phyloP scores from a whole-genome alignment of 1,140 invertebrate species.

The Medauroidea extradentata region DNA sequence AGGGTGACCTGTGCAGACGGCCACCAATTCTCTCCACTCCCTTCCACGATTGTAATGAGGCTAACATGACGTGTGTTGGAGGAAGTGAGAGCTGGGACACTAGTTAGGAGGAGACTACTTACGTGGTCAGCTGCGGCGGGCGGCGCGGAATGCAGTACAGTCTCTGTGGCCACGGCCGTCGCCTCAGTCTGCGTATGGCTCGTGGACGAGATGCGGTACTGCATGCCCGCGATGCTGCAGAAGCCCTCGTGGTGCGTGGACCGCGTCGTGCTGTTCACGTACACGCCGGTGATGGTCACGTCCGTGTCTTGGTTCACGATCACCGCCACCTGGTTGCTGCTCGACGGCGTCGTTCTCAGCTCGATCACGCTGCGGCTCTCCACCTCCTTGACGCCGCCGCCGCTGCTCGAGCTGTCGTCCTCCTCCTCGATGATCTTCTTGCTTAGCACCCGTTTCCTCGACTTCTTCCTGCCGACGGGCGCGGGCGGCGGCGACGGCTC shows the following conservation, averaged over 20 bases:
- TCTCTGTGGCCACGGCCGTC: constrained; percentile 63
- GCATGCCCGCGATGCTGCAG: constrained; percentile 76
- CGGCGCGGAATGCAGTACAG: constrained; percentile 40
- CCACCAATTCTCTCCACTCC: too few species aligned
- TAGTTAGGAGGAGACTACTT: neutral
- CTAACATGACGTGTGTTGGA: too few species aligned
- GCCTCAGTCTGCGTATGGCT: constrained; percentile 74
- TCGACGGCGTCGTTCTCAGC: neutral
- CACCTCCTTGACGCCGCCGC: constrained; percentile 32
- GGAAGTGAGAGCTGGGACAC: too few species aligned
- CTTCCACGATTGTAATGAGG: too few species aligned
- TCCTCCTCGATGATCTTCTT: constrained; percentile 17
- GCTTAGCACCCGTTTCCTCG: constrained; percentile 10
- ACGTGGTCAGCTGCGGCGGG: constrained; percentile 25
- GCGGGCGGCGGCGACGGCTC: neutral
- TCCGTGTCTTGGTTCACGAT: constrained; percentile 74
- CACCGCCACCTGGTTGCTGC: constrained; percentile 16
- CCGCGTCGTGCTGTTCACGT: constrained; percentile 65
- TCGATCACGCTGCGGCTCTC: constrained; percentile 38
- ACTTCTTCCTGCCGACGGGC: constrained; percentile 37
- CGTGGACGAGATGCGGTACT: constrained; percentile 71
- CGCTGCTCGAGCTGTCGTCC: constrained; percentile 20
- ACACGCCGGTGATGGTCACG: constrained; percentile 74
- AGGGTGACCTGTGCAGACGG: too few species aligned
- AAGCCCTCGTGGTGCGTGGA: constrained; percentile 75